These are phyloP conservation scores for Drosophila formosana DNA, from an alignment of 2,888 invertebrate genomes.

Conservation along the genomic window DNA sequence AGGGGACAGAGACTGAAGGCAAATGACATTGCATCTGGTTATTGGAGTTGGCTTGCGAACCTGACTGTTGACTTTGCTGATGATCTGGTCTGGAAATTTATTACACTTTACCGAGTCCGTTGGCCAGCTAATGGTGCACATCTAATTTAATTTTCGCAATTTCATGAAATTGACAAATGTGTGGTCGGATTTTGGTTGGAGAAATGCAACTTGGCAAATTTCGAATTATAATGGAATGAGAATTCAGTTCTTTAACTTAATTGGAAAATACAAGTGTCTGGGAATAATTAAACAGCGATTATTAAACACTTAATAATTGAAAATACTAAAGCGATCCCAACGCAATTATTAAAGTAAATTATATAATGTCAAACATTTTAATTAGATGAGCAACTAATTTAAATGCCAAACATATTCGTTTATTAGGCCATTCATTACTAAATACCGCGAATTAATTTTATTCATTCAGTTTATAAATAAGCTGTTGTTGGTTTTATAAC, in stretches of 20 bases:
- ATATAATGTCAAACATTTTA: background rate
- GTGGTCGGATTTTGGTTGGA: background rate
- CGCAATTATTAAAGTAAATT: too few relatives aligned
- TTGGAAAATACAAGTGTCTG: too few relatives aligned
- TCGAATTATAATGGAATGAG: background rate
- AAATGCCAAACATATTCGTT: background rate
- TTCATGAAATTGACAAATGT: slow-evolving; percentile 53
- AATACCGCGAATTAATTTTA: background rate
- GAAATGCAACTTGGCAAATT: background rate
- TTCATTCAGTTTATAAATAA: background rate
- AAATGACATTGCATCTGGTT: slow-evolving; percentile 18
- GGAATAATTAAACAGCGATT: too few relatives aligned
- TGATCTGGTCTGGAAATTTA: slow-evolving; percentile 32
- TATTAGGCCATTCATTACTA: background rate
- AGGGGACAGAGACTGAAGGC: background rate
- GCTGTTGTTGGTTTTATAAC: background rate
- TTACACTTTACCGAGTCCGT: slow-evolving; percentile 1
- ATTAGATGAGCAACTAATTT: background rate
- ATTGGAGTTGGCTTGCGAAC: background rate
- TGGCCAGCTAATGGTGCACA: slow-evolving; percentile 6
- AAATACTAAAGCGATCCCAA: too few relatives aligned
- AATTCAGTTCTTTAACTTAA: too few relatives aligned
- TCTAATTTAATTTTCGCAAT: slow-evolving; percentile 27
- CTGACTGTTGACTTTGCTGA: slow-evolving; percentile 36
- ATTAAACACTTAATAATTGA: too few relatives aligned